phyloP scores from a whole-genome alignment of 2,113 vertebrate species.

The Anas platyrhynchos region DNA sequence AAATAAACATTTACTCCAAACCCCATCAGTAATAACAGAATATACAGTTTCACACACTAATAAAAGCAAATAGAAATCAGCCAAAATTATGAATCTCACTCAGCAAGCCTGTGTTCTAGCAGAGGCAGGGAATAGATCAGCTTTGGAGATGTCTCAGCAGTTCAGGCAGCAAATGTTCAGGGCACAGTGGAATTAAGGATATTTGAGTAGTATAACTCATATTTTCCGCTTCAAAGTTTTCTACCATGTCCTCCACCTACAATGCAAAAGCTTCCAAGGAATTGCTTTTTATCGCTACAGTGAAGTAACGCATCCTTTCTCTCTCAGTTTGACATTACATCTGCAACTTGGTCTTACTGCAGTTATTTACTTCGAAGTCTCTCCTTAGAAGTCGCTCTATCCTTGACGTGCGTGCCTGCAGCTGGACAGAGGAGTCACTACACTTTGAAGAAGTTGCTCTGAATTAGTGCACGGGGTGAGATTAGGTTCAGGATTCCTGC shows the following conservation, averaged over 20 bases:
- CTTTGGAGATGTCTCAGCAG: neutral
- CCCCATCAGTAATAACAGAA: neutral
- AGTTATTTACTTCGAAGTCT: neutral
- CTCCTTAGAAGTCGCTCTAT: neutral
- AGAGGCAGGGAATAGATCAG: neutral
- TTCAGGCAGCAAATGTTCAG: neutral
- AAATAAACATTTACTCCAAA: slow-evolving; percentile 16
- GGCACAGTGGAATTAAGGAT: neutral
- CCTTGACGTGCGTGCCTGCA: neutral
- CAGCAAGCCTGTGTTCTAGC: neutral
- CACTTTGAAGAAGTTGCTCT: slow-evolving; percentile 22
- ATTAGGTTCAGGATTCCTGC: slow-evolving; percentile 44
- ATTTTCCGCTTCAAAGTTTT: neutral
- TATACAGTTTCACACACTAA: neutral
- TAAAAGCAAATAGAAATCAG: neutral
- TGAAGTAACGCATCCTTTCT: neutral
- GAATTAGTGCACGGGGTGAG: slow-evolving; percentile 35
- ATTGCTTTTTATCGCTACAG: neutral
- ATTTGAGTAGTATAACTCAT: neutral
- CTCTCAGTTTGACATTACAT: neutral
- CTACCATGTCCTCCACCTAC: neutral
- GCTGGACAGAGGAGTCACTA: slow-evolving; percentile 5
- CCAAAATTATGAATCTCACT: neutral
- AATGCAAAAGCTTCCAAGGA: neutral
- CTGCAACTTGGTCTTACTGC: neutral